phyloP scores from a whole-genome alignment of 2,797 vertebrate genomes.

The Syngnathus rostellatus region DNA sequence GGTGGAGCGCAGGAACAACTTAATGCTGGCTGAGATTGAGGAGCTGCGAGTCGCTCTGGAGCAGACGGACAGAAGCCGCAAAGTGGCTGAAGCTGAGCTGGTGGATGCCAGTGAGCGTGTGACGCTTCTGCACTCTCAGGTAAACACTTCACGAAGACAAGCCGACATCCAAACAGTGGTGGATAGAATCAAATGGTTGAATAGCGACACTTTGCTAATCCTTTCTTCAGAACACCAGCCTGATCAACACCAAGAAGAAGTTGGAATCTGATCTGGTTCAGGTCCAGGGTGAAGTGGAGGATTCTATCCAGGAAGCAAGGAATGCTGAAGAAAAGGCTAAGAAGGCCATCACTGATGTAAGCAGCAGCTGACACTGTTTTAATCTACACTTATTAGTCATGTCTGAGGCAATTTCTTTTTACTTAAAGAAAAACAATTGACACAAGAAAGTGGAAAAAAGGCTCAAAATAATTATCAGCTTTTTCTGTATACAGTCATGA shows the following conservation, averaged over 20 bases:
- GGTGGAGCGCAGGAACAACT: constrained; percentile 77
- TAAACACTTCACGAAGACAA: constrained; percentile 2
- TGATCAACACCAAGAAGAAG: constrained; percentile 75
- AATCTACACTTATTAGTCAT: neutral
- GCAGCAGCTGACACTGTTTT: neutral
- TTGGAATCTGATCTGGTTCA: constrained; percentile 75
- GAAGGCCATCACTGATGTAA: constrained; percentile 85
- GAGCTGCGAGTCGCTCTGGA: constrained; percentile 79
- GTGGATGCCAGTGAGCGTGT: constrained; percentile 75
- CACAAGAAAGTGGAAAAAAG: too few species aligned
- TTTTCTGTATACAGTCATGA: too few species aligned
- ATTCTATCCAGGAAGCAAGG: constrained; percentile 75
- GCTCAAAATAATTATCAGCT: too few species aligned
- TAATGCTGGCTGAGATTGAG: constrained; percentile 81
- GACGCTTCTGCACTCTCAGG: constrained; percentile 73
- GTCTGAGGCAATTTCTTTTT: too few species aligned
- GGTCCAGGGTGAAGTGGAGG: constrained; percentile 78
- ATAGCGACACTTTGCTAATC: too few species aligned
- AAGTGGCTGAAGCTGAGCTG: constrained; percentile 82
- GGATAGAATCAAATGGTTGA: too few species aligned
- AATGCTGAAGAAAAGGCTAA: constrained; percentile 87
- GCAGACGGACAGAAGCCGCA: constrained; percentile 76
- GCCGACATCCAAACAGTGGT: too few species aligned
- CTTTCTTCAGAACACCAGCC: constrained; percentile 71
- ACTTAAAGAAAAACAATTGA: too few species aligned